phyloP scores from a whole-genome alignment of 1,140 invertebrate genomes.

The Chironomus striatipennis region DNA sequence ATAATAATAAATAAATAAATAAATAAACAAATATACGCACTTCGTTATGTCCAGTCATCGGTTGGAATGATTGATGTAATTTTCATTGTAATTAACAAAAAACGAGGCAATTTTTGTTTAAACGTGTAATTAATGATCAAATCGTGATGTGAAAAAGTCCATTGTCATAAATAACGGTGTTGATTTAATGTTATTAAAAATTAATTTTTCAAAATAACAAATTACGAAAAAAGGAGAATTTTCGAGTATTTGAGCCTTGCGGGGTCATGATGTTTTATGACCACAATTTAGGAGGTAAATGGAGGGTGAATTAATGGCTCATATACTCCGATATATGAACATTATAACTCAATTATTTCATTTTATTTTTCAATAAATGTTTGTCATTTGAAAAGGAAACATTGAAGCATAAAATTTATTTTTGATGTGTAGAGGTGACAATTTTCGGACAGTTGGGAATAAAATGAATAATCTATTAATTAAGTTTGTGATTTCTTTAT shows the following conservation, averaged over 20 bases:
- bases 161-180: constrained; percentile 8
- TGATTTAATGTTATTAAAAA: constrained; percentile 15
- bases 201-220: not conserved
- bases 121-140: not conserved
- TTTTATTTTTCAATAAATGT: not conserved
- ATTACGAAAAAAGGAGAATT: too few relatives aligned
- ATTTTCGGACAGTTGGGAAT: too few relatives aligned
- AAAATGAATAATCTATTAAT: too few relatives aligned
- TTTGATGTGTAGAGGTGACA: too few relatives aligned
- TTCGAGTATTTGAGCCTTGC: too few relatives aligned
- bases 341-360: too few relatives aligned
- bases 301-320: too few relatives aligned
- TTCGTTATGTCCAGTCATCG: not conserved
- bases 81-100: constrained; percentile 3
- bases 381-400: not conserved
- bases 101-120: not conserved
- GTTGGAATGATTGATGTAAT: constrained; percentile 7
- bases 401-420: too few relatives aligned
- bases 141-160: constrained; percentile 13
- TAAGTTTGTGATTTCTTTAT: too few relatives aligned
- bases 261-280: not conserved
- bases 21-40: not conserved
- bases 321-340: too few relatives aligned
- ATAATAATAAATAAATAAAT: not conserved
- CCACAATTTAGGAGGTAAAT: not conserved